Evolutionary conservation across 2,888 invertebrate genomes (phyloP), one percentile per base, ranked within the genome.

Genomic region (Drosophila mimica): DNA sequence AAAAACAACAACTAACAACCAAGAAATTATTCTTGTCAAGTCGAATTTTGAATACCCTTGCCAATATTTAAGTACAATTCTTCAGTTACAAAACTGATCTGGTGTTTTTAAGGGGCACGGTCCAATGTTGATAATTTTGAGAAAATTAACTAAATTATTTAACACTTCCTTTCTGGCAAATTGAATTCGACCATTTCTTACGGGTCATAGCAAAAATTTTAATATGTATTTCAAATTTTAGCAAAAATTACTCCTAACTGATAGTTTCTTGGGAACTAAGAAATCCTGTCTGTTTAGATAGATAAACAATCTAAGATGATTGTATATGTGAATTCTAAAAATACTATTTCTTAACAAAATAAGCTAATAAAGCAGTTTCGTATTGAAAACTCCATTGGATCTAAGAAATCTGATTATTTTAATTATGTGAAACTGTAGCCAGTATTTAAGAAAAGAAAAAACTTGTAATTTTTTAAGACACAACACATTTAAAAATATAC

Each of bases 1-100:
- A 38, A 52, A 52, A 38, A n/a, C n/a, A 49, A 57, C 5, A 46
- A 28, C 48, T 46, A 34, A 31, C 40, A 62, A 49, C 49, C 2
- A 43, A 48, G 20, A 28, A 58, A 36, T 1, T 4, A 20, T 4
- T 5, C 0, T 46, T 25, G 1, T 9, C 28, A 36, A 28, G 13
- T 28, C 38, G 38, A 56, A 38, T 17, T 13, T 13, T n/a, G 13
- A 6, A 30, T 56, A 30, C 56, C 30, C 38, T 56, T 8, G 8
- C 13, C 4, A 1, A 25, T 46, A 25, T 46, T 8, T 2, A 15
- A 13, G n/a, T 8, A 4, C 11, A 13, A 4, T 56, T 28, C 30
- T 11, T 30, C 13, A 20, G 20, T 15, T 46, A 13, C 46, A 13
- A 20, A 20, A 13, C 13, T 46, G 13, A 46, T 7, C 4, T 4